A percentile compares a stretch with the other conserved stretches of the same genome.
Conservation (phyloP, 2,797 vertebrate species). For the Hippopotamyrus pictus region DNA sequence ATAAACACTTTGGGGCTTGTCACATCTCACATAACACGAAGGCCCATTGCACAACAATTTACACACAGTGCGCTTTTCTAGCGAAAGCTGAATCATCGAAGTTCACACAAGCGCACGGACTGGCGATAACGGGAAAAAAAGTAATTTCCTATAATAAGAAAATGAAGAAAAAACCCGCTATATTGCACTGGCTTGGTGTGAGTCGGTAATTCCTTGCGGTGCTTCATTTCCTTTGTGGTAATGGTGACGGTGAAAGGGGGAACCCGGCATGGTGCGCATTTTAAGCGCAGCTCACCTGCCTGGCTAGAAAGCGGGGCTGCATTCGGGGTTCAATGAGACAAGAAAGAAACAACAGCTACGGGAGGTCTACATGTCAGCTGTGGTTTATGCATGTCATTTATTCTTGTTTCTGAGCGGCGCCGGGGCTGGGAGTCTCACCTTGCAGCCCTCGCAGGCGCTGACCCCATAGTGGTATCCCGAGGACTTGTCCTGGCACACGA, state of each 20-base stretch:
- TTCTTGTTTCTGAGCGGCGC: not conserved
- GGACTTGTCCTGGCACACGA: slow-evolving; percentile 93
- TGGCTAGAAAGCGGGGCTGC: not conserved
- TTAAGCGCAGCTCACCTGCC: not conserved
- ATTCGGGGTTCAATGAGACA: slow-evolving; percentile 18
- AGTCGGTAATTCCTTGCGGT: not conserved
- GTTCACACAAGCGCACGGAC: not conserved
- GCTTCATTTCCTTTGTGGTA: not conserved
- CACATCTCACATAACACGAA: slow-evolving; percentile 4
- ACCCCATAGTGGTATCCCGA: slow-evolving; percentile 93
- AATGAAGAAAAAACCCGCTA: not conserved
- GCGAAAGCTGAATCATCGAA: not conserved
- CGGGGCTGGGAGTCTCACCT: slow-evolving; percentile 64
- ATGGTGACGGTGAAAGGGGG: not conserved
- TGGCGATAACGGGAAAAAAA: not conserved
- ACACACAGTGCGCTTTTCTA: not conserved
- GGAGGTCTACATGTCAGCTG: not conserved
- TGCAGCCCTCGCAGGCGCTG: slow-evolving; percentile 91
- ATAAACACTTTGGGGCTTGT: not conserved
- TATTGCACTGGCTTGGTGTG: not conserved
- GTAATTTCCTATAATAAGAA: not conserved
- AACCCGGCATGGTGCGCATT: not conserved
- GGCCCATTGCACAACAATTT: not conserved
- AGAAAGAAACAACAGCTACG: not conserved
- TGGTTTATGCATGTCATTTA: not conserved